Percentiles rank a stretch among this genome's conserved stretches.
Evolutionary conservation across 2,888 invertebrate genomes (phyloP).

Genomic region (Agrypnus murinus): DNA sequence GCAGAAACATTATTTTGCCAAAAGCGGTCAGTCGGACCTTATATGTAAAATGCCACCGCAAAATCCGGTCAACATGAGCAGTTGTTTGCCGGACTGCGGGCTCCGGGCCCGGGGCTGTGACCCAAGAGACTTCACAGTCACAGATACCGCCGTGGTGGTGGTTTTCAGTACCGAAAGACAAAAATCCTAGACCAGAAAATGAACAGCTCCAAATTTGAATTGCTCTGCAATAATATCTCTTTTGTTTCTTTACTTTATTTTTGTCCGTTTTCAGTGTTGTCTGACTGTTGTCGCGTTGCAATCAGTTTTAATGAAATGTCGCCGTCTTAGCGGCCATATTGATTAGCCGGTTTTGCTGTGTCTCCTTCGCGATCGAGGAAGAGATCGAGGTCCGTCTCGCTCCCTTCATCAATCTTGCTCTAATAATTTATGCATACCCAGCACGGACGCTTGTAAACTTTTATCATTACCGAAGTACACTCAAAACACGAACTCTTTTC

Average conservation of each 20-base stretch:
- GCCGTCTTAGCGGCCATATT: constrained; percentile 52
- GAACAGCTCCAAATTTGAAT: constrained; percentile 18
- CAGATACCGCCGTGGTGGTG: constrained; percentile 36
- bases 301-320: constrained; percentile 53
- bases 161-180: constrained; percentile 34
- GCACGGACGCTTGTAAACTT: constrained; percentile 58
- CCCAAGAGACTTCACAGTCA: constrained; percentile 59
- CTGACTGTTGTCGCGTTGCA: constrained; percentile 45
- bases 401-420: constrained; percentile 62
- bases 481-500: constrained; percentile 53
- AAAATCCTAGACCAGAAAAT: constrained; percentile 37
- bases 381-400: constrained; percentile 47
- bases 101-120: constrained; percentile 57
- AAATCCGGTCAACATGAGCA: constrained; percentile 64
- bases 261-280: constrained; percentile 20
- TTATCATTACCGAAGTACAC: constrained; percentile 59
- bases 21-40: constrained; percentile 44
- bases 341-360: constrained; percentile 44
- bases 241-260: constrained; percentile 2
- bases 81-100: constrained; percentile 67
- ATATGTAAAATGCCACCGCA: constrained; percentile 58
- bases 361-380: constrained; percentile 42
- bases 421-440: constrained; percentile 61
- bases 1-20: constrained; percentile 42
- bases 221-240: constrained; percentile 5